Evolutionary conservation across 1,140 invertebrate species (phyloP), one percentile per base, ranked within the genome.

Genomic region (Scaptomyza montana): DNA sequence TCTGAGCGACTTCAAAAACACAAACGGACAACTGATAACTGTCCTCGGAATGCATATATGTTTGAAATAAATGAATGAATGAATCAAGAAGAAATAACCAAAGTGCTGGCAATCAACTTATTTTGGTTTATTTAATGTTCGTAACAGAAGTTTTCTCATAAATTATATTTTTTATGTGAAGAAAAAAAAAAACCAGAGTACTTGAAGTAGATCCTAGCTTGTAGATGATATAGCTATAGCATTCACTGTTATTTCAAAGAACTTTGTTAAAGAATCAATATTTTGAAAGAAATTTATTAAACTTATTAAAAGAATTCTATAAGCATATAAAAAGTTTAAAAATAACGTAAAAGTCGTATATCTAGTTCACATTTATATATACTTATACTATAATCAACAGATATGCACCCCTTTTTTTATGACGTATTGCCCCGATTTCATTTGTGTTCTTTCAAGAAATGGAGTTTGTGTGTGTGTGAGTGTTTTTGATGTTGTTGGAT

Each of bases 101-200:
- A 61, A 36, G 8, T 61, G 28, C 57, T 60, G 57, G 47, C 45
- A 50, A 25, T 45, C 45, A 61, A 28, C 46, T 61, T 13, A 28
- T 12, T 50, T 47, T 45, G 28, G 21, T 46, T 59, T 30, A 46
- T 59, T 57, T 46, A 45, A 4, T 43, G 39, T n/a, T 4, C 39
- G 4, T 56, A 8, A 21, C n/a, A n/a, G n/a, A n/a, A n/a, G n/a
- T n/a, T n/a, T 13, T 13, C 13, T 6, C 51, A 19, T 39, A 19
- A 16, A 41, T 33, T 36, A 21, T 33, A 54, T 39, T 19, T 30
- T 10, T 36, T 16, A 54, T 16, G n/a, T 28, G 54, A 16, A 47
- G 7, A 10, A 47, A 47, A 21, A 16, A 49, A 49, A 3, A 21
- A 3, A 25, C 33, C 9, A 25, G 4, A 43, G n/a, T n/a, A n/a